phyloP scores from a whole-genome alignment of 1,140 invertebrate genomes.

The Sycophila sp. region DNA sequence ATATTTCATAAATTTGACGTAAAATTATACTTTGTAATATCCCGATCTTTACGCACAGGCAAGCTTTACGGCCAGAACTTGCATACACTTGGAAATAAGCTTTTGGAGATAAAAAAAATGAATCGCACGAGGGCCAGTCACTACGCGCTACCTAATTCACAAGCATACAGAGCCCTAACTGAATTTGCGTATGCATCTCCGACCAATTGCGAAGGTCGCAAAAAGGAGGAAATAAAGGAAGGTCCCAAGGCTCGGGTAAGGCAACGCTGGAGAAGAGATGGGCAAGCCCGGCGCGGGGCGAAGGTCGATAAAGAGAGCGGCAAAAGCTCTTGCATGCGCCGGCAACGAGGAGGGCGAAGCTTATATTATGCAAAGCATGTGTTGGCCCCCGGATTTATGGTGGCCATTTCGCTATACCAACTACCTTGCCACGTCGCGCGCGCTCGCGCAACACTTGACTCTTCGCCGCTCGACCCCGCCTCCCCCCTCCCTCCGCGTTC shows the following conservation, averaged over 20 bases:
- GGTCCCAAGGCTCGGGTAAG: background rate
- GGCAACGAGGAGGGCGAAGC: conserved; percentile 47
- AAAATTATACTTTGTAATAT: too few species aligned
- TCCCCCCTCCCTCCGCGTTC: too few species aligned
- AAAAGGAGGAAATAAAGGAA: background rate
- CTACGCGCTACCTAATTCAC: conserved; percentile 21
- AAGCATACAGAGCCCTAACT: background rate
- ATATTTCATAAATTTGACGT: too few species aligned
- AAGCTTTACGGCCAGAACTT: too few species aligned
- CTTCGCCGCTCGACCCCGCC: conserved; percentile 42
- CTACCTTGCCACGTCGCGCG: conserved; percentile 45
- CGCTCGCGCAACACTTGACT: conserved; percentile 42
- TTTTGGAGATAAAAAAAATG: too few species aligned
- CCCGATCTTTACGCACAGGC: too few species aligned
- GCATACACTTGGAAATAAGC: too few species aligned
- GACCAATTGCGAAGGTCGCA: background rate
- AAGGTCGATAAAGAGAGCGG: conserved; percentile 35
- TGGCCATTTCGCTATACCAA: conserved; percentile 57
- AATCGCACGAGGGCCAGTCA: background rate
- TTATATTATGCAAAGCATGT: conserved; percentile 67
- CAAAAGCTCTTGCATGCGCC: conserved; percentile 36
- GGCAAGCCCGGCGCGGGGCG: too few species aligned
- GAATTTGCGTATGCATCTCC: background rate
- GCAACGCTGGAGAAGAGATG: conserved; percentile 25
- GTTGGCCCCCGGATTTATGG: conserved; percentile 61